These are phyloP conservation scores for Scomber japonicus DNA, from an alignment of 2,113 vertebrate species.

Conservation along the genomic window DNA sequence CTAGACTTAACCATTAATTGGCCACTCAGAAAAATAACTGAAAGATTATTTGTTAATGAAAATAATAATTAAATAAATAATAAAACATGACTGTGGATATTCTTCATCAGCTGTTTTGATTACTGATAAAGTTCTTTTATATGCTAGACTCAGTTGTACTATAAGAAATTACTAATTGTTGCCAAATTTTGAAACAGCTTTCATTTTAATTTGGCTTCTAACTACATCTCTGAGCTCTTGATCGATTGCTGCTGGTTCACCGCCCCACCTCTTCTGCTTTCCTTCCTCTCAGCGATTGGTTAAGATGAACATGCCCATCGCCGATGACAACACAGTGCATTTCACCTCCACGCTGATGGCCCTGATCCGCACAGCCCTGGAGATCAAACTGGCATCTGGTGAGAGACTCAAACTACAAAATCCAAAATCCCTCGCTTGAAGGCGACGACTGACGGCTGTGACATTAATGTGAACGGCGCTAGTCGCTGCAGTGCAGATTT, in stretches of 20 bases:
- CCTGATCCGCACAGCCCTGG: slow-evolving; percentile 95
- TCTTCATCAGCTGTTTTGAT: background rate
- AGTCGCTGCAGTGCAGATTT: slow-evolving; percentile 30
- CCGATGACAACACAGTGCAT: slow-evolving; percentile 92
- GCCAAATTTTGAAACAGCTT: background rate
- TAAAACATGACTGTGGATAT: background rate
- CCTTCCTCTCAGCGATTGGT: slow-evolving; percentile 90
- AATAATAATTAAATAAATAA: background rate
- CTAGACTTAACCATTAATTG: background rate
- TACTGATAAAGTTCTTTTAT: background rate
- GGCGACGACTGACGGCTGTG: background rate
- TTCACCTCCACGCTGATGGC: slow-evolving; percentile 99
- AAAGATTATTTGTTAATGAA: background rate
- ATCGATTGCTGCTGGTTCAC: slow-evolving; percentile 31
- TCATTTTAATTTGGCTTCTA: background rate
- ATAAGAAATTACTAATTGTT: background rate
- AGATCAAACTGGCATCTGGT: slow-evolving; percentile 98
- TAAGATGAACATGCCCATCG: slow-evolving; percentile 99
- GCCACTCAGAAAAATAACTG: background rate
- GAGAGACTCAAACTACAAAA: slow-evolving; percentile 47
- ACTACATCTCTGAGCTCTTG: background rate
- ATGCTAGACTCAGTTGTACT: background rate
- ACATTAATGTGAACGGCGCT: slow-evolving; percentile 10
- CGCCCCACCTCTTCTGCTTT: slow-evolving; percentile 17
- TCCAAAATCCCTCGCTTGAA: slow-evolving; percentile 21